Evolutionary conservation across 1,140 invertebrate species (phyloP).

Genomic region (Nomia melanderi): DNA sequence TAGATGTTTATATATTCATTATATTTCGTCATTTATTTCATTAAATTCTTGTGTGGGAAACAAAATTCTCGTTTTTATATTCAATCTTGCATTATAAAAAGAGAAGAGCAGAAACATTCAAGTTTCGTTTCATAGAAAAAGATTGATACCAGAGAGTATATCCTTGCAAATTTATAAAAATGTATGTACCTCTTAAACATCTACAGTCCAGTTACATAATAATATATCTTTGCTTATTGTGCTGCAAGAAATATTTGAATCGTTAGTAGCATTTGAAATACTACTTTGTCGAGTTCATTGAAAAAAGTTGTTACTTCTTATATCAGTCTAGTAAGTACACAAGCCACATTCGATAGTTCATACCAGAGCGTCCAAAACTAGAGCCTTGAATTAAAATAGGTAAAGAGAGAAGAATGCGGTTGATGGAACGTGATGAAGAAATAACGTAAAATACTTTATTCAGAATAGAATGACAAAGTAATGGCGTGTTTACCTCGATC

Average conservation of each 20-base stretch:
- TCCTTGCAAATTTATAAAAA: too few species aligned
- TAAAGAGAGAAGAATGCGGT: conserved; percentile 16
- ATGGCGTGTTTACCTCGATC: conserved; percentile 17
- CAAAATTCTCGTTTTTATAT: too few species aligned
- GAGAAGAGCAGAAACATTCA: too few species aligned
- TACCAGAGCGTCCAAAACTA: neutral
- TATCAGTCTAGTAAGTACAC: conserved; percentile 59
- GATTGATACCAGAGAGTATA: too few species aligned
- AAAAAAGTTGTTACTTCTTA: conserved; percentile 6
- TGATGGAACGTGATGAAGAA: neutral
- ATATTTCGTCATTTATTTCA: too few species aligned
- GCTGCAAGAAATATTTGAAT: conserved; percentile 18
- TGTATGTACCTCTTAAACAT: neutral
- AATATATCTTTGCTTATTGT: conserved; percentile 23
- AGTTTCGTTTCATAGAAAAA: too few species aligned
- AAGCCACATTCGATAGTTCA: conserved; percentile 19
- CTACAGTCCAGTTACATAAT: neutral
- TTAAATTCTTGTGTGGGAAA: too few species aligned
- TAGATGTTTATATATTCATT: neutral
- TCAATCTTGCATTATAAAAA: too few species aligned
- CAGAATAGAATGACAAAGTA: neutral
- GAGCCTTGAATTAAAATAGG: neutral
- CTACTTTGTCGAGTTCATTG: conserved; percentile 11
- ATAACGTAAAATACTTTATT: conserved; percentile 36
- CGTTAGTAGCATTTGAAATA: conserved; percentile 1